These are phyloP conservation scores for Pachycephala philippinensis DNA, from an alignment of 2,113 vertebrate genomes.

Conservation along the genomic window DNA sequence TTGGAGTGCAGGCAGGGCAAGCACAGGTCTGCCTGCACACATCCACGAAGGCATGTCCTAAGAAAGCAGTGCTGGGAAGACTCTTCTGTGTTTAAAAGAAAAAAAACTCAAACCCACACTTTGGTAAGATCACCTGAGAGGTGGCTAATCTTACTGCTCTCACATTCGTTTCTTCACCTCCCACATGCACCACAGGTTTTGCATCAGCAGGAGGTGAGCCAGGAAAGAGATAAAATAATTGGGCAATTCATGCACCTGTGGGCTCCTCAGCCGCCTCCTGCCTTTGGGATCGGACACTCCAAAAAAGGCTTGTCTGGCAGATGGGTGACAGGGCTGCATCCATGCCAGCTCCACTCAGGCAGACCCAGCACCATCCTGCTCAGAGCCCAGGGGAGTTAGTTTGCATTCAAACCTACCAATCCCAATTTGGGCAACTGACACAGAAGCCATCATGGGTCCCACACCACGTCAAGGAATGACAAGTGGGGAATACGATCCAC, in stretches of 20 bases:
- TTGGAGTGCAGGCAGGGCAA: neutral
- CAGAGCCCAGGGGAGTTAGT: neutral
- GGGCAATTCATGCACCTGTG: constrained; percentile 5
- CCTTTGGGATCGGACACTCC: neutral
- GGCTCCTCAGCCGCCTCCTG: neutral
- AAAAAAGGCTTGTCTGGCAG: constrained; percentile 60
- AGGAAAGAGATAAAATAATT: constrained; percentile 18
- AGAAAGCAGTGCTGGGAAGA: neutral
- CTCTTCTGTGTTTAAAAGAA: neutral
- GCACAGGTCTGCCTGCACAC: constrained; percentile 5
- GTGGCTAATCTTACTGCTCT: constrained; percentile 35
- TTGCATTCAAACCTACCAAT: neutral
- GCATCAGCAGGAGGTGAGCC: constrained; percentile 31
- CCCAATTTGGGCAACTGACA: neutral
- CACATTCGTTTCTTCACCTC: constrained; percentile 52
- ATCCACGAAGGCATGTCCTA: neutral
- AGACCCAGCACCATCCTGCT: neutral
- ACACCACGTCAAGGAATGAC: neutral
- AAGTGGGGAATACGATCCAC: neutral
- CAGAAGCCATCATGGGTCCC: neutral
- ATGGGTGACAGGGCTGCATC: neutral
- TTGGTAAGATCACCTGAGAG: constrained; percentile 41
- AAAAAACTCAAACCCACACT: neutral
- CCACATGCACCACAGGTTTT: constrained; percentile 60
- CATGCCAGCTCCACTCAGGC: neutral